Percentiles rank a stretch among this genome's conserved stretches.
phyloP scores from a whole-genome alignment of 1,140 invertebrate genomes.

The Pomacea maculata region DNA sequence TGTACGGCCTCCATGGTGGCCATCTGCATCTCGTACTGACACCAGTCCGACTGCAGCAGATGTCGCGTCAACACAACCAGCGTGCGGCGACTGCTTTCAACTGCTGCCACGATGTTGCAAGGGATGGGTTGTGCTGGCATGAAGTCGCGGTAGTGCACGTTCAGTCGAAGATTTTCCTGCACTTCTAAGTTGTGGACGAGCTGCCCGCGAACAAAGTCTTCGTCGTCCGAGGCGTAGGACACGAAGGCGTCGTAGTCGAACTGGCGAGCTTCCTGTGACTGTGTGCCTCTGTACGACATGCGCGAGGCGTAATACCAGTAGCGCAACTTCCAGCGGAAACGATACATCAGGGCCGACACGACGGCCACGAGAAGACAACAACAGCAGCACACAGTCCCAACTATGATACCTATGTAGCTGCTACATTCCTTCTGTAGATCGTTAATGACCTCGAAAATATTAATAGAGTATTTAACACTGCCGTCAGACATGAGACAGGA shows the following conservation, averaged over 20 bases:
- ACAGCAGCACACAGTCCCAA: constrained; percentile 3
- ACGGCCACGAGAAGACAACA: constrained; percentile 21
- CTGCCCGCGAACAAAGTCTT: constrained; percentile 27
- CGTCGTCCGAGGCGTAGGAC: constrained; percentile 38
- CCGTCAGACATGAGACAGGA: constrained; percentile 26
- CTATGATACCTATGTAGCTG: constrained; percentile 15
- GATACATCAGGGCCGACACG: constrained; percentile 12
- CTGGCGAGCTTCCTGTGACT: background rate
- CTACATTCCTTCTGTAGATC: constrained; percentile 27
- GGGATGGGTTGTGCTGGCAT: constrained; percentile 40
- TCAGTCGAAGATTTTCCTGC: constrained; percentile 24
- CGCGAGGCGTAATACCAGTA: constrained; percentile 31
- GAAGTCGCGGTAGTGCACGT: constrained; percentile 47
- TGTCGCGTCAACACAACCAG: constrained; percentile 73
- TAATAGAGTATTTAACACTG: background rate
- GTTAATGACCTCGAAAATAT: constrained; percentile 17
- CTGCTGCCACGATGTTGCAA: constrained; percentile 72
- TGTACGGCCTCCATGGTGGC: constrained; percentile 34
- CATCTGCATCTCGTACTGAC: constrained; percentile 73
- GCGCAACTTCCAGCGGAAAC: constrained; percentile 32
- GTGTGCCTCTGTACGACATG: constrained; percentile 10
- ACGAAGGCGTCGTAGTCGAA: constrained; percentile 43
- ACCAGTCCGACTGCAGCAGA: constrained; percentile 75
- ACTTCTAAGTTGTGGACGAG: constrained; percentile 30
- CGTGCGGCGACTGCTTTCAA: constrained; percentile 72